A percentile compares a stretch with the other conserved stretches of the same genome.
phyloP scores from a whole-genome alignment of 2,888 invertebrate species.

The Escarpia spicata region DNA sequence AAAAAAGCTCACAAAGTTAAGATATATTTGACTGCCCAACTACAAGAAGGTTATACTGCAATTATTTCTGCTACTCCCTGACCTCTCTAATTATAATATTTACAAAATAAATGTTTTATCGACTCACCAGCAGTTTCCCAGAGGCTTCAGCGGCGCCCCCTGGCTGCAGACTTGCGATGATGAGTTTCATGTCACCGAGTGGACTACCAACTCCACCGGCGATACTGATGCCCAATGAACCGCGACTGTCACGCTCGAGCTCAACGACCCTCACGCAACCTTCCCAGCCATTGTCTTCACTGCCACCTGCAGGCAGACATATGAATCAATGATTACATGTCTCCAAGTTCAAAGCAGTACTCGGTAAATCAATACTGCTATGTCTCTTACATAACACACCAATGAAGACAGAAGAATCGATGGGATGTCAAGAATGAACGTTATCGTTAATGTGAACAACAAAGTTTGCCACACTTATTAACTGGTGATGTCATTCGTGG shows the following conservation, averaged over 20 bases:
- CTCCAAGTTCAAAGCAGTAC: not conserved
- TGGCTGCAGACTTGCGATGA: slow-evolving; percentile 58
- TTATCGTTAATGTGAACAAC: not conserved
- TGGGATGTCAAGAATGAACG: not conserved
- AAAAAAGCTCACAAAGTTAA: too few species aligned
- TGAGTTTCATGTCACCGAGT: slow-evolving; percentile 60
- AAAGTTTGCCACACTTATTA: not conserved
- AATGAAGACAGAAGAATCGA: not conserved
- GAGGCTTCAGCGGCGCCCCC: slow-evolving; percentile 57
- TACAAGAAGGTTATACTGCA: not conserved
- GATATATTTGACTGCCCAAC: not conserved
- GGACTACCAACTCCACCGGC: slow-evolving; percentile 60
- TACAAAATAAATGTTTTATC: not conserved
- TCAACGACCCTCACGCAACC: slow-evolving; percentile 44
- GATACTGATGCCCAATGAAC: slow-evolving; percentile 61
- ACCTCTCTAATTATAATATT: not conserved
- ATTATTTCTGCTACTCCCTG: not conserved
- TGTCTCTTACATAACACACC: not conserved
- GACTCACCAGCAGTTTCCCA: slow-evolving; percentile 54
- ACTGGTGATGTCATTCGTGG: not conserved
- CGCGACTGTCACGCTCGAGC: slow-evolving; percentile 54
- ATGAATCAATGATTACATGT: not conserved
- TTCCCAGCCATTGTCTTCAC: not conserved
- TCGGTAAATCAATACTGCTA: not conserved
- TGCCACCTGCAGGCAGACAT: slow-evolving; percentile 12